phyloP scores from a whole-genome alignment of 2,113 vertebrate genomes.

The Zapornia atra region DNA sequence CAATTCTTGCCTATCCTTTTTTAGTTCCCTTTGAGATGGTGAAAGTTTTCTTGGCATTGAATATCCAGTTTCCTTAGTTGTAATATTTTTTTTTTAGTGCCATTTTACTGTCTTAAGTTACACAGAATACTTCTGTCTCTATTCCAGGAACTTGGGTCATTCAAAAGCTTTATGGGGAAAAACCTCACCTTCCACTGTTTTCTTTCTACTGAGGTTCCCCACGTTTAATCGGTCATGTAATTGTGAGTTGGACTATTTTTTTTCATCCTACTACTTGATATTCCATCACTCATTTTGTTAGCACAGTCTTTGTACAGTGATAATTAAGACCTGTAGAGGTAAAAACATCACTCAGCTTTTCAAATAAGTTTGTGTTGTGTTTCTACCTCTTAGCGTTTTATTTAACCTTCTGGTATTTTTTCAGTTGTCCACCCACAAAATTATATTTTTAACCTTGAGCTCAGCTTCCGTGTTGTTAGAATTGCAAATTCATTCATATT shows the following conservation, averaged over 20 bases:
- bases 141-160: neutral
- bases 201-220: neutral
- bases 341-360: neutral
- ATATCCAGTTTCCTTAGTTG: neutral
- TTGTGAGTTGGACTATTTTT: neutral
- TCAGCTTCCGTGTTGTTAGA: conserved; percentile 30
- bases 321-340: neutral
- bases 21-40: neutral
- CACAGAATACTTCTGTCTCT: neutral
- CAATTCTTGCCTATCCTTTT: neutral
- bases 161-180: neutral
- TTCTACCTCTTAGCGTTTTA: neutral
- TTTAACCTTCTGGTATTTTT: conserved; percentile 23
- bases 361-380: neutral
- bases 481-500: conserved; percentile 51
- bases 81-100: neutral
- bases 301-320: neutral
- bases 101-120: neutral
- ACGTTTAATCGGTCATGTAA: neutral
- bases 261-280: neutral
- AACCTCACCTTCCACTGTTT: neutral
- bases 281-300: neutral
- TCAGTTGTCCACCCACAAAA: neutral
- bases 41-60: neutral
- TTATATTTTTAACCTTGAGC: conserved; percentile 25